These are phyloP conservation scores for Epinotia brunnichana DNA, from an alignment of 2,888 invertebrate species.

Conservation along the genomic window DNA sequence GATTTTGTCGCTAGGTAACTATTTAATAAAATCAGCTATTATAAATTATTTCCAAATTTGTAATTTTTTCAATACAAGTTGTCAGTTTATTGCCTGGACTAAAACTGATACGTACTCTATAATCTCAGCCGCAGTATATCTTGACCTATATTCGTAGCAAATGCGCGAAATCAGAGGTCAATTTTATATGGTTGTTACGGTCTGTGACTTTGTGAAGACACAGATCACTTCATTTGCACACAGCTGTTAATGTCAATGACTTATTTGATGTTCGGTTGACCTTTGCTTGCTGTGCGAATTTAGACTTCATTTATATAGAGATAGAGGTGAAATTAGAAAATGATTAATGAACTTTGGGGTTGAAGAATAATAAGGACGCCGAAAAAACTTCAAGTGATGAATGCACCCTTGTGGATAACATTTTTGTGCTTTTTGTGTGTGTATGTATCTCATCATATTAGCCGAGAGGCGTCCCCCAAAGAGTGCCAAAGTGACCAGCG, in stretches of 20 bases:
- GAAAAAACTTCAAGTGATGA: constrained; percentile 4
- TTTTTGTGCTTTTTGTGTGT: not conserved
- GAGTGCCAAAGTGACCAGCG: no score
- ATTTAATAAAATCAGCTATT: no score
- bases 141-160: not conserved
- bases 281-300: constrained; percentile 3
- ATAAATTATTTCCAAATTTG: no score
- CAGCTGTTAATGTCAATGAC: constrained; percentile 33
- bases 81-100: no score
- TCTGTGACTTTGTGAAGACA: not conserved
- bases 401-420: not conserved
- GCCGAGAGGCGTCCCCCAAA: no score
- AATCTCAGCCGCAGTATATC: not conserved
- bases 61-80: no score
- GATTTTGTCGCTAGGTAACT: no score
- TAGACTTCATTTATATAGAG: not conserved
- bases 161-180: not conserved
- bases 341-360: not conserved
- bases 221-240: constrained; percentile 39
- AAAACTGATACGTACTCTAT: no score
- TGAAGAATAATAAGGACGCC: not conserved
- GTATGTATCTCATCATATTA: no score
- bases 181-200: not conserved
- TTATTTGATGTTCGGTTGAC: not conserved
- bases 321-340: not conserved